Evolutionary conservation across 2,113 vertebrate species (phyloP).

Genomic region (Loxodonta africana): DNA sequence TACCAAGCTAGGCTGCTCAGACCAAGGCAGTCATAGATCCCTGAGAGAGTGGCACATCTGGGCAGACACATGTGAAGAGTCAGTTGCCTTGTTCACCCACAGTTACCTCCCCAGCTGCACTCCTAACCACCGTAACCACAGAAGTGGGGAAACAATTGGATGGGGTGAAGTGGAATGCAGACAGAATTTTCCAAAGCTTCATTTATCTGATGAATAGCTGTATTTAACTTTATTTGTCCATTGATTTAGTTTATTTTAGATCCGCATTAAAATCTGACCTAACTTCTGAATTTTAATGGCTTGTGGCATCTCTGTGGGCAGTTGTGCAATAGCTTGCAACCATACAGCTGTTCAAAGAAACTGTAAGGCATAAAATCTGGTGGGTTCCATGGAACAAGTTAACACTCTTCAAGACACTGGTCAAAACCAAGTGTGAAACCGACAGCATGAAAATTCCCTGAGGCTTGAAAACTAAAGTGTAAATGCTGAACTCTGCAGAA

Average conservation of each 20-base stretch:
- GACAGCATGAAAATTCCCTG: not conserved
- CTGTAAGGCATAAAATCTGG: not conserved
- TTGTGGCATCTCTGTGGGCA: not conserved
- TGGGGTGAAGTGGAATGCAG: not conserved
- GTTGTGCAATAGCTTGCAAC: not conserved
- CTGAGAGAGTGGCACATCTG: conserved; percentile 70
- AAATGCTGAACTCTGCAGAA: not conserved
- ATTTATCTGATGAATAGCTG: conserved; percentile 63
- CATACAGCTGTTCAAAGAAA: conserved; percentile 17
- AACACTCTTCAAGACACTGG: not conserved
- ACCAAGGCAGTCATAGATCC: not conserved
- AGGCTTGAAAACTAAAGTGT: conserved; percentile 41
- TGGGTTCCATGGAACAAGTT: not conserved
- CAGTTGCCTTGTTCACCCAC: conserved; percentile 68
- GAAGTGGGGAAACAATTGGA: conserved; percentile 47
- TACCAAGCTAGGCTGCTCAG: not conserved
- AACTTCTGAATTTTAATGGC: not conserved
- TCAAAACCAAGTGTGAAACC: not conserved
- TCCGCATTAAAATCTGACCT: not conserved
- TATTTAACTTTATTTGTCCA: conserved; percentile 19
- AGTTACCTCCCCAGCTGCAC: conserved; percentile 75
- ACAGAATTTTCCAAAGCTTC: conserved; percentile 66
- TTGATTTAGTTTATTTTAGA: conserved; percentile 48
- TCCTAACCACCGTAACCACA: conserved; percentile 78
- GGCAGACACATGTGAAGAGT: conserved; percentile 56